Conservation (phyloP, 2,113 vertebrate genomes). For the Mus musculus region GRCm39 chr10:86189501-86190000, state of each 20-base stretch:
- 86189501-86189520: not conserved
- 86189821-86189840: not conserved
- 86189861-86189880: not conserved
- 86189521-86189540: not conserved
- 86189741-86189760: not conserved
- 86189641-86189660: not conserved
- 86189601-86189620: too few relatives aligned
- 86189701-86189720: not conserved
- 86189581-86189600: not conserved
- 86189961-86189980: not conserved
- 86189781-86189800: not conserved
- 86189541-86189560: not conserved
- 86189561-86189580: not conserved
- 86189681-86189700: rapidly evolving
- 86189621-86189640: not conserved
- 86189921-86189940: not conserved
- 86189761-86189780: not conserved
- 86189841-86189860: not conserved
- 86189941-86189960: not conserved
- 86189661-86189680: too few relatives aligned
- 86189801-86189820: not conserved
- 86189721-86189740: not conserved
- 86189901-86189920: not conserved
- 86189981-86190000: not conserved
- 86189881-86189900: not conserved